Conservation (phyloP, 64 coral and sea anemone genomes). For the Anthopleura sola region DNA sequence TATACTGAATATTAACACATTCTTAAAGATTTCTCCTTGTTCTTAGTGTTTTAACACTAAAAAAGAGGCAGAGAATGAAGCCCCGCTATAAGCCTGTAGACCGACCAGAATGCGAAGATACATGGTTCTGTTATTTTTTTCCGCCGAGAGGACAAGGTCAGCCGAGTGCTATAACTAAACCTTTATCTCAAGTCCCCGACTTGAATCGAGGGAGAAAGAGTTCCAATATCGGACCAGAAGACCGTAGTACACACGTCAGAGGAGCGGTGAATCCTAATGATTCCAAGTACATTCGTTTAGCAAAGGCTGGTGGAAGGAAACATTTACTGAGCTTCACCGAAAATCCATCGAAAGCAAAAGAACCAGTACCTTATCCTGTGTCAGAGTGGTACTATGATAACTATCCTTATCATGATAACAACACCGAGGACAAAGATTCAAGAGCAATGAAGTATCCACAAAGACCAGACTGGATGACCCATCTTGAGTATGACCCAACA, state of each 20-base stretch:
- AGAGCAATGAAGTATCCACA: not conserved
- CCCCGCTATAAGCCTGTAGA: constrained; percentile 61
- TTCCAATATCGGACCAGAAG: not conserved
- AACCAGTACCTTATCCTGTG: constrained; percentile 28
- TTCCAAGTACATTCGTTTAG: constrained; percentile 47
- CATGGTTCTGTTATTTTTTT: constrained; percentile 39
- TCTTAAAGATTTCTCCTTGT: no score
- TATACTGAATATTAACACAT: not conserved
- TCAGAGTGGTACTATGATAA: constrained; percentile 52
- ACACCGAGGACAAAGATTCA: constrained; percentile 1
- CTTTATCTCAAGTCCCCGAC: constrained; percentile 59
- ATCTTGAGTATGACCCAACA: constrained; percentile 22
- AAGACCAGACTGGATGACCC: constrained; percentile 55
- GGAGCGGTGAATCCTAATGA: constrained; percentile 8
- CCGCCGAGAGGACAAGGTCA: not conserved
- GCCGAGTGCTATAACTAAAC: not conserved
- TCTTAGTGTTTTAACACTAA: no score
- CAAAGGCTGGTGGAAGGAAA: constrained; percentile 56
- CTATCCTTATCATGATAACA: not conserved
- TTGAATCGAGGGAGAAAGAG: constrained; percentile 25
- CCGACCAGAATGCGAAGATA: constrained; percentile 58
- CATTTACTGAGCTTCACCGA: constrained; percentile 36
- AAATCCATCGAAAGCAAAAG: constrained; percentile 9
- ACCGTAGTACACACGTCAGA: not conserved
- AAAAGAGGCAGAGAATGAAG: constrained; percentile 19